A percentile compares a stretch with the other conserved stretches of the same genome.
Conservation (phyloP, 2,797 vertebrate genomes). For the Knipowitschia caucasica region DNA sequence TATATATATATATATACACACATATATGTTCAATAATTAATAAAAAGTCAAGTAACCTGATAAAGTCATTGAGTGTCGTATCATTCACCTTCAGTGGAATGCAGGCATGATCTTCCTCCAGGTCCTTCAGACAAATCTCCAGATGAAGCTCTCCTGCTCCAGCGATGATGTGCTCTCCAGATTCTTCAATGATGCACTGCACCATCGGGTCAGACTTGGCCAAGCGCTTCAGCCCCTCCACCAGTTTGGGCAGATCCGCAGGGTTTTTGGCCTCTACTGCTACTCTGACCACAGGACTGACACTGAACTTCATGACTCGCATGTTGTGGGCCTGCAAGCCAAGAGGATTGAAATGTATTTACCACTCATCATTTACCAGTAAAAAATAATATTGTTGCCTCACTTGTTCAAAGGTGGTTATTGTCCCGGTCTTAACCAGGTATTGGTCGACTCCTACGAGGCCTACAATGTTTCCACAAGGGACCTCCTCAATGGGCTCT, state of each 20-base stretch:
- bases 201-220: conserved; percentile 98
- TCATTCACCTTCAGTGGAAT: conserved; percentile 88
- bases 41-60: too few species aligned
- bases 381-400: conserved; percentile 1
- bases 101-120: conserved; percentile 95
- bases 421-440: conserved; percentile 92
- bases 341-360: conserved; percentile 3
- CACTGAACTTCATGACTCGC: conserved; percentile 96
- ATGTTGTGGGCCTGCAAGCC: conserved; percentile 85
- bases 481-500: conserved; percentile 93
- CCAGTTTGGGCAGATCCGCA: conserved; percentile 90
- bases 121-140: conserved; percentile 95
- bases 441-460: conserved; percentile 93
- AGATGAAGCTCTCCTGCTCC: conserved; percentile 92
- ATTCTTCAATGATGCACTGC: conserved; percentile 97
- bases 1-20: too few species aligned
- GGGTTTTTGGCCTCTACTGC: conserved; percentile 96
- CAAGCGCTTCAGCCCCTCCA: conserved; percentile 92
- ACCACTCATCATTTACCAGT: not conserved
- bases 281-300: conserved; percentile 91
- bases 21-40: too few species aligned
- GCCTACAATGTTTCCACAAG: conserved; percentile 93
- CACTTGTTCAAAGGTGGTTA: conserved; percentile 85
- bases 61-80: too few species aligned
- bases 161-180: conserved; percentile 92